Evolutionary conservation across 2,113 vertebrate genomes (phyloP).

Genomic region (Ailurus styani): DNA sequence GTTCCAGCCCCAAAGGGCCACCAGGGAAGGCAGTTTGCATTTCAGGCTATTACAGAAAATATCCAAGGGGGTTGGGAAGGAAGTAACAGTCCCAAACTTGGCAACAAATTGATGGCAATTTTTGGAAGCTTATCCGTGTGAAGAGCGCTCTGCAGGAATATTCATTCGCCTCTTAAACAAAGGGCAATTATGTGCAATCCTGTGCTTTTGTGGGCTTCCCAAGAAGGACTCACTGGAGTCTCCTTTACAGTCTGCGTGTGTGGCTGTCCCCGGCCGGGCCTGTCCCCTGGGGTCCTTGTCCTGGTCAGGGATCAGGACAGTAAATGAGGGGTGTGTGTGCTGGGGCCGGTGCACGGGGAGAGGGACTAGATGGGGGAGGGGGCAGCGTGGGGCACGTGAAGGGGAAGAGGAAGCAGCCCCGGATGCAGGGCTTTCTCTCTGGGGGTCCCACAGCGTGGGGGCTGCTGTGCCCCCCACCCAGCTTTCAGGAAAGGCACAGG

Average conservation of each 20-base stretch:
- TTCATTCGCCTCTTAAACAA: neutral
- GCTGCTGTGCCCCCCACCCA: neutral
- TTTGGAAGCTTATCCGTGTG: constrained; percentile 32
- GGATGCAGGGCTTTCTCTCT: neutral
- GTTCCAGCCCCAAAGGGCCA: neutral
- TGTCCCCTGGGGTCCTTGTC: neutral
- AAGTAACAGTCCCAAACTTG: neutral
- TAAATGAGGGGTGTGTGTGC: neutral
- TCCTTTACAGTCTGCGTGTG: neutral
- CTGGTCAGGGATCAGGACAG: neutral
- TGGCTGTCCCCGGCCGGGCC: neutral
- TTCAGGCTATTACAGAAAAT: neutral
- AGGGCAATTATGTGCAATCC: neutral
- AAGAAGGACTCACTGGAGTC: neutral
- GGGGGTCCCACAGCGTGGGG: neutral
- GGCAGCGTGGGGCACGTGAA: neutral
- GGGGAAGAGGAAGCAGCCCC: neutral
- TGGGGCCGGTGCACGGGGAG: constrained; percentile 35
- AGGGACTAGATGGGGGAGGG: neutral
- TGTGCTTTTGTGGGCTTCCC: rapidly evolving
- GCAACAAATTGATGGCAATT: neutral
- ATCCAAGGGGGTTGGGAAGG: neutral
- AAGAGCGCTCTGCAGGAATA: neutral
- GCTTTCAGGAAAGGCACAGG: neutral
- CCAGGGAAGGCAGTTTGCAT: neutral